These are phyloP conservation scores for Abscondita cerata DNA, from an alignment of 2,888 invertebrate genomes.

Conservation along the genomic window DNA sequence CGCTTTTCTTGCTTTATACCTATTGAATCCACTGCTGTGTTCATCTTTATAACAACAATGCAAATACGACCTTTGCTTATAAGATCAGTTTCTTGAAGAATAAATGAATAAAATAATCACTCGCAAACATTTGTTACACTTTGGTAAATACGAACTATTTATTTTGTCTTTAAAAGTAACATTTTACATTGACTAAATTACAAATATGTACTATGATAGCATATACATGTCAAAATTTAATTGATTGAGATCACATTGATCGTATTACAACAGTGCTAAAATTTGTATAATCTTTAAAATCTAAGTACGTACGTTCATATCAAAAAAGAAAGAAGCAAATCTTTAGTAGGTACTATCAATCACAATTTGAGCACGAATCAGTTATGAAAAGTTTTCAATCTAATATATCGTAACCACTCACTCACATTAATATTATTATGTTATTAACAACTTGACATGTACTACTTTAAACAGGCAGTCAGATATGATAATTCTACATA, in stretches of 20 bases:
- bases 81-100: no score
- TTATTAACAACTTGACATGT: conserved; percentile 36
- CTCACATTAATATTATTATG: conserved; percentile 16
- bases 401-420: conserved; percentile 5
- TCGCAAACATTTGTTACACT: no score
- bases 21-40: no score
- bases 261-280: conserved; percentile 34
- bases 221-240: conserved; percentile 50
- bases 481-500: conserved; percentile 50
- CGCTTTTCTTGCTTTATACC: no score
- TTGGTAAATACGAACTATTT: conserved; percentile 26
- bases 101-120: no score
- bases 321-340: conserved; percentile 32
- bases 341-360: conserved; percentile 41
- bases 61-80: no score
- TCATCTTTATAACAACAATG: no score
- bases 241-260: conserved; percentile 51
- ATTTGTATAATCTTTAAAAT: conserved; percentile 16
- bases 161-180: conserved; percentile 32
- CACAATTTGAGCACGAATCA: conserved; percentile 39
- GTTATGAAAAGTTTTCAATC: conserved; percentile 6
- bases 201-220: conserved; percentile 48
- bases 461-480: conserved; percentile 46
- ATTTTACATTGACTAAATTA: conserved; percentile 41
- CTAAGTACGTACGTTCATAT: conserved; percentile 45